Base-by-base conservation (phyloP, 2,888 invertebrate genomes). In the Papilio elwesi region DNA sequence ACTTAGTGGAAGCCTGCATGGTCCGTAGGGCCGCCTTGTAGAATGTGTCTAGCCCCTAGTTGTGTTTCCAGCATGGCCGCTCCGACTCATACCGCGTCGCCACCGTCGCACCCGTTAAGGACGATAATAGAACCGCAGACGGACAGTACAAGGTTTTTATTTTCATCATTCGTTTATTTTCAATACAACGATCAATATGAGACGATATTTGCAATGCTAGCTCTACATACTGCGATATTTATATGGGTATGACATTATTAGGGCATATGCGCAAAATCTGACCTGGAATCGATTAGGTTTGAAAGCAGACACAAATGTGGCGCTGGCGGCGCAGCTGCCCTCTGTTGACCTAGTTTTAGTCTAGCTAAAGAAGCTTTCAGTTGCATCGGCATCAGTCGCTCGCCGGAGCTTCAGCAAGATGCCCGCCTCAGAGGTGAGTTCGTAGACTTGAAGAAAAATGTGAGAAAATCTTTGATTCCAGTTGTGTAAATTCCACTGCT, bases 81-180 rank as follows among this genome's bases (percentile, higher is more conserved):
- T 96, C 98, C 91, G 99, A 99, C 95, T 98, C 98, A 92, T 99
- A 99, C 95, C 97, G 99, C 92, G 98, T 98, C 95, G 99, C 99
- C 85, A 98, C 98, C 90, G 97, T 98, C 92, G 97, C 98, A 83
- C 95, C 96, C 94, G 95, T 97, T 94, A 96, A 97, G 95, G 98
- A 98, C 94, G 98, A 98, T 96, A 98, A 98, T 96, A 97, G 97
- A 95, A 98, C 98, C 81, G 98, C 98, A 85, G 98, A 98, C 95
- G 98, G 98, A 94, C 97, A 97, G 95, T 96, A 95, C 90, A 98
- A 98, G 97, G 98, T 98, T 94, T 92, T 87, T 91, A 84, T 85
- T 87, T 90, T 89, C 91, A 91, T 88, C 87, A 87, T 86, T 80
- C 78, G 68, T 74, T 70, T 63, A 67, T 76, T 77, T 76, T 76